phyloP scores from a whole-genome alignment of 2,797 vertebrate genomes.

The Mallotus villosus region DNA sequence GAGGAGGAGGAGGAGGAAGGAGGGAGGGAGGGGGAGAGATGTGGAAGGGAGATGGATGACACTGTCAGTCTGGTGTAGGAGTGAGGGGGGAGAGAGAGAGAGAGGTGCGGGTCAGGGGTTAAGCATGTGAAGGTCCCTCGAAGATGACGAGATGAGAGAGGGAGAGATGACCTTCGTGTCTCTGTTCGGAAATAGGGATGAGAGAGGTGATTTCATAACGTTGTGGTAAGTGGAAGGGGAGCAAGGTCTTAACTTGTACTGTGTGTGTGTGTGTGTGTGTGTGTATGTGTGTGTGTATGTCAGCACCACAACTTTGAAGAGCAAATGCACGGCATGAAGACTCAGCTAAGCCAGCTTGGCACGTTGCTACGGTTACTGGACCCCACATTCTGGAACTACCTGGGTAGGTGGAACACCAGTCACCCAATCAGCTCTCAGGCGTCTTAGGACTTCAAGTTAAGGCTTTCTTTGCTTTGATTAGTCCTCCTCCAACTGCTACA shows the following conservation, averaged over 20 bases:
- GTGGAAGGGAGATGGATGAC: background rate
- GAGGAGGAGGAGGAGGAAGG: background rate
- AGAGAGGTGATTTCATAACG: background rate
- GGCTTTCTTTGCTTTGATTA: too few species aligned
- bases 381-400: conserved; percentile 86
- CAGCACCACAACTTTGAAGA: conserved; percentile 90
- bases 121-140: background rate
- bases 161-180: background rate
- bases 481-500: too few species aligned
- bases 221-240: background rate
- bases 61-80: background rate
- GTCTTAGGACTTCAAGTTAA: too few species aligned
- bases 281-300: conserved; percentile 1
- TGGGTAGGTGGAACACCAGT: conserved; percentile 66
- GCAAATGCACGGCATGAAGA: conserved; percentile 90
- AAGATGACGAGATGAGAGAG: background rate
- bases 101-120: background rate
- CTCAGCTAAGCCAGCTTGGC: conserved; percentile 84
- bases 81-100: background rate
- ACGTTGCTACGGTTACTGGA: conserved; percentile 84
- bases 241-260: background rate
- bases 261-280: background rate
- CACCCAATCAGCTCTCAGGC: too few species aligned
- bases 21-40: background rate
- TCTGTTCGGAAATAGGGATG: background rate